Conservation (phyloP, 2,888 invertebrate species). For the Nymphalis urticae region DNA sequence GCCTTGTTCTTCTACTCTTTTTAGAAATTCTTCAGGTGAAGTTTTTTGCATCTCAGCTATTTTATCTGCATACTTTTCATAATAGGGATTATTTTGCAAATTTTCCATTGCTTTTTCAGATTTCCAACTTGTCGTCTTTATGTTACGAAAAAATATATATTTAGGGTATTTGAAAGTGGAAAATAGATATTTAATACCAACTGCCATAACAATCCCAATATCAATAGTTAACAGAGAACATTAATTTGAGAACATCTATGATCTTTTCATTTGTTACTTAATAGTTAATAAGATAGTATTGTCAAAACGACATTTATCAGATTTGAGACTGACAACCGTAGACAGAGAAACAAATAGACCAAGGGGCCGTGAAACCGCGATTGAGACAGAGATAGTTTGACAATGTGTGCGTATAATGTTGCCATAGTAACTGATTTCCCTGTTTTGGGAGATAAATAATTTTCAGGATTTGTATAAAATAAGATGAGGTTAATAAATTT, state of each 20-base stretch:
- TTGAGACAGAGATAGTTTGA: no score
- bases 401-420: no score
- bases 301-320: no score
- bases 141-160: slow-evolving; percentile 45
- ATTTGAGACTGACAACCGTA: no score
- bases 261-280: no score
- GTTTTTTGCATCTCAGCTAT: slow-evolving; percentile 87
- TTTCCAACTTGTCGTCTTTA: slow-evolving; percentile 64
- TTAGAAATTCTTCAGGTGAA: slow-evolving; percentile 87
- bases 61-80: slow-evolving; percentile 89
- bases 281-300: no score
- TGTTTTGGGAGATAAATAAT: no score
- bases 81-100: slow-evolving; percentile 87
- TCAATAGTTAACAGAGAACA: not conserved
- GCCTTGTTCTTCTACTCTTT: slow-evolving; percentile 81
- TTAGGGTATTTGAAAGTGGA: slow-evolving; percentile 37
- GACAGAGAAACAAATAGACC: no score
- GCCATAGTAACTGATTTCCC: no score
- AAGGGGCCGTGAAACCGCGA: no score
- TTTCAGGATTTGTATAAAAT: no score
- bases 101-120: slow-evolving; percentile 79
- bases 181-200: slow-evolving; percentile 36
- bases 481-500: no score
- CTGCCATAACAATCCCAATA: slow-evolving; percentile 44
- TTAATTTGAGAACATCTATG: not conserved